Base-by-base conservation (phyloP, 2,888 invertebrate species). In the Coenonympha arcania region DNA sequence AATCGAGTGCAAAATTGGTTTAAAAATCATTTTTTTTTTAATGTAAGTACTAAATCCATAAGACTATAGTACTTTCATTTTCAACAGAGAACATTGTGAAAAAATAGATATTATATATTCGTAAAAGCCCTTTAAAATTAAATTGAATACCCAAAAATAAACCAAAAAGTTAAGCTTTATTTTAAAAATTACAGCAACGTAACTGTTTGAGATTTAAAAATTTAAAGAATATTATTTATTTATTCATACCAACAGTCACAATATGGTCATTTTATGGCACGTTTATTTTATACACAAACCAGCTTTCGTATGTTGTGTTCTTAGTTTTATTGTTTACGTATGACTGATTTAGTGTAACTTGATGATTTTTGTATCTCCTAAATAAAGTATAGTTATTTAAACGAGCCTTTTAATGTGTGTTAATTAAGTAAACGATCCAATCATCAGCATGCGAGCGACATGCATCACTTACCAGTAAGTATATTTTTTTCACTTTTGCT, bases 331-430 rank as follows among this genome's bases (percentile, higher is more conserved):
- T 56, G 34, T 60, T 33, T 55, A 58, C 65, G 83, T 76, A 81
- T 82, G 84, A 83, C 85, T 85, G 85, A 85, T 67, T 77, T 83
- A 82, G 76, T 65, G 67, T 73, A 73, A 70, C 57, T n/a, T n/a
- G n/a, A n/a, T 61, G 51, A 56, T 66, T 69, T 64, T 62, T 64
- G 66, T 66, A 50, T 68, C 62, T 68, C 69, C 64, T 64, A 60
- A 79, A 78, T 77, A 77, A 78, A 79, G 54, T 63, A 56, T 64
- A 62, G 67, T 71, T 65, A 58, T 61, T 63, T 58, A 60, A 61
- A 45, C 6, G 19, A 47, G 53, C 56, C 50, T 36, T 64, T 62
- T 58, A 63, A 69, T 66, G 56, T 55, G 51, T 55, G 51, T 59
- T 19, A 33, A 58, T 54, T n/a, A 9, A 18, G 33, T 13, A 19